These are phyloP conservation scores for Adelosebastes latens DNA, from an alignment of 2,797 vertebrate genomes.

Conservation along the genomic window DNA sequence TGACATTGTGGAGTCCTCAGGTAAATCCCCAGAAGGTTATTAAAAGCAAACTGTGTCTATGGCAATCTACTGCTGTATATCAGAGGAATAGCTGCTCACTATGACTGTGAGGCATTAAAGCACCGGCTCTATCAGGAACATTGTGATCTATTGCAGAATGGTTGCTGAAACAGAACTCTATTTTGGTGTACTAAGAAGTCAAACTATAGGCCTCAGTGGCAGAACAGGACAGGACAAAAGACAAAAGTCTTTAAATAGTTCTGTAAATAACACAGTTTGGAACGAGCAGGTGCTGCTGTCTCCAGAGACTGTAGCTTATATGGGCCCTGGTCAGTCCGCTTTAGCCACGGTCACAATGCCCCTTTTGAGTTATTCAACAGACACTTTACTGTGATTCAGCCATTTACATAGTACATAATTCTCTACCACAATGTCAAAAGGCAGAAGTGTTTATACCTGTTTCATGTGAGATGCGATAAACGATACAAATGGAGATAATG, in stretches of 20 bases:
- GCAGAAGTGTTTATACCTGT: not conserved
- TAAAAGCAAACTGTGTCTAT: slow-evolving; percentile 71
- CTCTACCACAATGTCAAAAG: not conserved
- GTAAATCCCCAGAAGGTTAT: slow-evolving; percentile 64
- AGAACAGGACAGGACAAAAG: not conserved
- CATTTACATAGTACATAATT: not conserved
- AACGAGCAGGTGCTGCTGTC: not conserved
- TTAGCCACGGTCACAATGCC: not conserved
- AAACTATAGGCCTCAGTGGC: not conserved
- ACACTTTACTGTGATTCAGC: not conserved
- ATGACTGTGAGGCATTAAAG: slow-evolving; percentile 36
- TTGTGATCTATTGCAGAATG: slow-evolving; percentile 45
- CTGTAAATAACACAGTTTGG: not conserved
- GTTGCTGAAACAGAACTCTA: slow-evolving; percentile 22
- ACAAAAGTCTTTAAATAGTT: slow-evolving; percentile 1
- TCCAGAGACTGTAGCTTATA: not conserved
- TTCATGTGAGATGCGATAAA: not conserved
- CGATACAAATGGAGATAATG: no score
- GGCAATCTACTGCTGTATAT: slow-evolving; percentile 58
- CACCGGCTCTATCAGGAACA: slow-evolving; percentile 46
- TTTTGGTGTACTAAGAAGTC: slow-evolving; percentile 5
- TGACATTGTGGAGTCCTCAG: slow-evolving; percentile 69
- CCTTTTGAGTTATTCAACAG: not conserved
- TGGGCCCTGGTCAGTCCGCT: not conserved
- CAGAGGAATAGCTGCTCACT: slow-evolving; percentile 52